A percentile compares a stretch with the other conserved stretches of the same genome.
Conservation (phyloP, 2,797 vertebrate genomes). For the Macrochelys suwanniensis region DNA sequence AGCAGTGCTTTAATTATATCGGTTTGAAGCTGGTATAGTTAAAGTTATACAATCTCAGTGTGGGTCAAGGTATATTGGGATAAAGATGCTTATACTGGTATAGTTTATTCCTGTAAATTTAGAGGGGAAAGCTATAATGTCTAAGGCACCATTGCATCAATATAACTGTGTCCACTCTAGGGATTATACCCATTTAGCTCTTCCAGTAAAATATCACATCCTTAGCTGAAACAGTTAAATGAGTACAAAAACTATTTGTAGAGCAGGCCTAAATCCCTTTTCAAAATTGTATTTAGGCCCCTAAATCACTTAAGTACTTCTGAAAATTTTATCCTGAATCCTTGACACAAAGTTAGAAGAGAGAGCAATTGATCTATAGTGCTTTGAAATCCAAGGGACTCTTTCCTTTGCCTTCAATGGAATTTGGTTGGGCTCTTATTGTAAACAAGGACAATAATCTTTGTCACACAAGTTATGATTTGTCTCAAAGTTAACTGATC, state of each 20-base stretch:
- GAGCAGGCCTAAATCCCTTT: not conserved
- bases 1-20: not conserved
- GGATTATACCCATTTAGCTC: not conserved
- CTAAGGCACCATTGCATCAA: not conserved
- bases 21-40: not conserved
- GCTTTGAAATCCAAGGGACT: not conserved
- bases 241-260: not conserved
- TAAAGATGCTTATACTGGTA: not conserved
- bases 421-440: not conserved
- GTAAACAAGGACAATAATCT: fast-evolving
- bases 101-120: not conserved
- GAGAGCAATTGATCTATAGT: not conserved
- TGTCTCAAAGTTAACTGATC: not conserved
- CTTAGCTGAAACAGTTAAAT: not conserved
- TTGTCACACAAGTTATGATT: not conserved
- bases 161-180: not conserved
- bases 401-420: not conserved
- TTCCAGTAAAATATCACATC: not conserved
- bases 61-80: not conserved
- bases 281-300: not conserved
- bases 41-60: not conserved
- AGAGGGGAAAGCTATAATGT: not conserved
- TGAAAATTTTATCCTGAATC: not conserved
- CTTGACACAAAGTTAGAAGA: not conserved
- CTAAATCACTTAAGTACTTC: not conserved